A percentile compares a stretch with the other conserved stretches of the same genome.
phyloP scores from a whole-genome alignment of 2,113 vertebrate species.

The Crotalus tigris region DNA sequence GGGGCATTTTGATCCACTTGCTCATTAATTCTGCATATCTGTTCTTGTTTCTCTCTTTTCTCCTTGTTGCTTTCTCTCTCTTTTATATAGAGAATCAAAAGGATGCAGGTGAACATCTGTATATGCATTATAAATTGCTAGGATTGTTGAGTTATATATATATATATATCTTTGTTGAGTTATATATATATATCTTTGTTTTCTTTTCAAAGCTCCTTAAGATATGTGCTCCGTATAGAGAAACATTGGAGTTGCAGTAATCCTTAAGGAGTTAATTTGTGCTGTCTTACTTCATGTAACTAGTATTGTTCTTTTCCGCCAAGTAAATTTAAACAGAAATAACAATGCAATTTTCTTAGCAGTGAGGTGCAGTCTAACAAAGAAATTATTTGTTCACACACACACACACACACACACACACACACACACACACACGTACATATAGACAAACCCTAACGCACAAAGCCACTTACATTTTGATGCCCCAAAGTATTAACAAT shows the following conservation, averaged over 20 bases:
- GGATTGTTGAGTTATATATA: constrained; percentile 76
- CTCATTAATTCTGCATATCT: constrained; percentile 89
- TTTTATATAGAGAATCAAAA: constrained; percentile 93
- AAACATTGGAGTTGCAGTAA: constrained; percentile 73
- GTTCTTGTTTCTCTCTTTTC: constrained; percentile 86
- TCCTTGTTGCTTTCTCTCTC: constrained; percentile 81
- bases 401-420: background rate
- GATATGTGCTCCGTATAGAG: constrained; percentile 73
- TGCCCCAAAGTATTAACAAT: constrained; percentile 48
- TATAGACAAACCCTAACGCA: background rate
- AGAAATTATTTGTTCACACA: constrained; percentile 35
- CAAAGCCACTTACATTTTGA: constrained; percentile 41
- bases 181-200: constrained; percentile 62
- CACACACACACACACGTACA: background rate
- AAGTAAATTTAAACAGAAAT: constrained; percentile 54
- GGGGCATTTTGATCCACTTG: constrained; percentile 77
- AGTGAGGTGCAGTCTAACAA: constrained; percentile 13
- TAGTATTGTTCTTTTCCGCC: constrained; percentile 49
- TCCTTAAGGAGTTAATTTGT: constrained; percentile 87
- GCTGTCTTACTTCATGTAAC: constrained; percentile 72
- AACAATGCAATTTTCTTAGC: constrained; percentile 35
- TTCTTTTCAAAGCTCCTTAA: constrained; percentile 77
- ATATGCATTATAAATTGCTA: constrained; percentile 89
- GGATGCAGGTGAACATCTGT: constrained; percentile 94
- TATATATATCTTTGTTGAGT: background rate